phyloP scores from a whole-genome alignment of 2,113 vertebrate species.

The Mastomys natalensis region DNA sequence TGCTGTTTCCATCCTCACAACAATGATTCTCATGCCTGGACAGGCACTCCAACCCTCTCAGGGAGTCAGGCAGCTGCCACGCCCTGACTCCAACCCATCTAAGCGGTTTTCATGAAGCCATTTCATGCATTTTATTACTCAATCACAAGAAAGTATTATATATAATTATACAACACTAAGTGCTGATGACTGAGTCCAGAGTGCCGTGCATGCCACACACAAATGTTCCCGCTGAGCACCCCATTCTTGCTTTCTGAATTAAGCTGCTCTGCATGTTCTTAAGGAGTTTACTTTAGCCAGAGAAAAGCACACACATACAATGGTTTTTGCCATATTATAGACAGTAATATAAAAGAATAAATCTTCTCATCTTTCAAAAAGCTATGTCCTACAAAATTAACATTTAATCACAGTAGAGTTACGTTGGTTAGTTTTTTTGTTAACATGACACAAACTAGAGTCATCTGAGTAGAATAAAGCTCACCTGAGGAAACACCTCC shows the following conservation, averaged over 20 bases:
- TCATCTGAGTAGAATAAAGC: not conserved
- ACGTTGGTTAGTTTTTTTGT: not conserved
- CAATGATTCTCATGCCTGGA: not conserved
- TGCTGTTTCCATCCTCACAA: not conserved
- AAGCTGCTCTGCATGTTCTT: not conserved
- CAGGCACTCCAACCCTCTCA: not conserved
- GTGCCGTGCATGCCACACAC: not conserved
- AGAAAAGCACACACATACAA: not conserved
- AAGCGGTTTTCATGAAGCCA: not conserved
- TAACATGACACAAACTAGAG: not conserved
- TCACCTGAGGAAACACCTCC: not conserved
- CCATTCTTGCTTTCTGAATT: not conserved
- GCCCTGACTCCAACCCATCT: not conserved
- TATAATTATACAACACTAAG: not conserved
- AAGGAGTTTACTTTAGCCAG: conserved; percentile 3
- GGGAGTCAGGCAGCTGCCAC: not conserved
- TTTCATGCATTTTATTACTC: not conserved
- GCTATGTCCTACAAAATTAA: conserved; percentile 27
- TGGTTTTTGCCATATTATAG: not conserved
- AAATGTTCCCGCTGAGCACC: not conserved
- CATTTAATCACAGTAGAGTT: conserved; percentile 3
- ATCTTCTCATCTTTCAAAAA: conserved; percentile 31
- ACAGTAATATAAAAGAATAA: not conserved
- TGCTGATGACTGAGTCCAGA: not conserved
- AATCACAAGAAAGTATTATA: not conserved